These are phyloP conservation scores for Chaenogobius annularis DNA, from an alignment of 2,113 vertebrate genomes.

Conservation along the genomic window DNA sequence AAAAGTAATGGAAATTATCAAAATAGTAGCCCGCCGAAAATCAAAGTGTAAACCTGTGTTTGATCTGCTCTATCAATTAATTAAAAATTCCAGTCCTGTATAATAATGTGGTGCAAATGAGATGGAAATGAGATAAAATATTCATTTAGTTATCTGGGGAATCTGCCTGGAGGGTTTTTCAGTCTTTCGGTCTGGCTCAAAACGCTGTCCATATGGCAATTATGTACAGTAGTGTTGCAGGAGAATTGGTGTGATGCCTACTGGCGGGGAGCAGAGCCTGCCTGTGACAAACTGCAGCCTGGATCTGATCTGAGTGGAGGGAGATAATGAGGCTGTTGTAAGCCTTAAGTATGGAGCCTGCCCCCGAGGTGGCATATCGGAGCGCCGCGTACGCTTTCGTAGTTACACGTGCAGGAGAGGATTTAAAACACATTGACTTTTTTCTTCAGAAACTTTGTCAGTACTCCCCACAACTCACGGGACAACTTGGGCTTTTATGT, in stretches of 20 bases:
- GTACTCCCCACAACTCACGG: constrained; percentile 62
- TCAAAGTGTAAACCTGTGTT: constrained; percentile 80
- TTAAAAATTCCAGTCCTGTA: constrained; percentile 77
- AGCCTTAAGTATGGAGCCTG: constrained; percentile 77
- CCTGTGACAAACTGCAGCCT: constrained; percentile 76
- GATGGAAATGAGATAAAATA: constrained; percentile 85
- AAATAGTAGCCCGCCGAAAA: constrained; percentile 70
- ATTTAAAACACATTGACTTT: constrained; percentile 74
- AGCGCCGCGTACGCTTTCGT: constrained; percentile 58
- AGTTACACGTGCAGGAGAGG: constrained; percentile 62
- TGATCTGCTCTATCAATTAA: constrained; percentile 83
- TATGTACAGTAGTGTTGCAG: constrained; percentile 77
- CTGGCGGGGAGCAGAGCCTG: constrained; percentile 70
- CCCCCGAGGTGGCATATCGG: constrained; percentile 72
- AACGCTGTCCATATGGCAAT: constrained; percentile 81
- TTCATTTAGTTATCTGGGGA: constrained; percentile 82
- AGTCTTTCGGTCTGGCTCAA: constrained; percentile 77
- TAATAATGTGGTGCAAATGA: constrained; percentile 82
- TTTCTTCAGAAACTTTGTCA: constrained; percentile 68
- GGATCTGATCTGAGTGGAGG: constrained; percentile 76
- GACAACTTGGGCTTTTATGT: constrained; percentile 73
- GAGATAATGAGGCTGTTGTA: constrained; percentile 82
- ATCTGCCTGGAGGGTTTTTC: constrained; percentile 77
- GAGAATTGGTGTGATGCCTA: constrained; percentile 79
- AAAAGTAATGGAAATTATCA: constrained; percentile 70